Evolutionary conservation across 2,888 invertebrate species (phyloP).

Genomic region (Marasmarcha lunaedactyla): DNA sequence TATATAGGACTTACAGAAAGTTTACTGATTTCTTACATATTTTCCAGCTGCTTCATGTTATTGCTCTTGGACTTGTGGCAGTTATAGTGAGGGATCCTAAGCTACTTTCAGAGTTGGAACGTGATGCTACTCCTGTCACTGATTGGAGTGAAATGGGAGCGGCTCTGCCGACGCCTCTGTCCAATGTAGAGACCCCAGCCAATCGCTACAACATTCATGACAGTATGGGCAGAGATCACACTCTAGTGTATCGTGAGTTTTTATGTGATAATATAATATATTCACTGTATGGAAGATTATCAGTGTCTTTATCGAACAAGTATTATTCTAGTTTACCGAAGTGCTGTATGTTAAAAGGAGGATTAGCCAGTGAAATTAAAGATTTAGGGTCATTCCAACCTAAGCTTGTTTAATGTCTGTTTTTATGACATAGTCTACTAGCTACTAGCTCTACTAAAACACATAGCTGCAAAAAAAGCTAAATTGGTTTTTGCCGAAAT

Average conservation of each 20-base stretch:
- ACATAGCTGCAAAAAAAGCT: no score
- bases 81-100: slow-evolving; percentile 81
- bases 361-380: no score
- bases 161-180: slow-evolving; percentile 77
- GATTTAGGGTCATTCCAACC: no score
- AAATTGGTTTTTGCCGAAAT: no score
- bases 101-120: slow-evolving; percentile 72
- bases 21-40: neutral
- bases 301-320: slow-evolving; percentile 2
- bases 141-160: slow-evolving; percentile 49
- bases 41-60: slow-evolving; percentile 77
- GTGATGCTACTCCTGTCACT: slow-evolving; percentile 51
- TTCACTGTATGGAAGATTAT: no score
- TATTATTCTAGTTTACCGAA: no score
- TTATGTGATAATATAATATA: neutral
- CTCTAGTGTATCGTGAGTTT: slow-evolving; percentile 75
- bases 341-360: no score
- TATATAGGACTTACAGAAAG: no score
- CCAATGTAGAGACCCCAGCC: slow-evolving; percentile 74
- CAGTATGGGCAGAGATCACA: slow-evolving; percentile 65
- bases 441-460: no score
- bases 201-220: slow-evolving; percentile 63
- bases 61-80: slow-evolving; percentile 80
- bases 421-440: no score
- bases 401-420: no score